Evolutionary conservation across 2,888 invertebrate genomes (phyloP).

Genomic region (Eugnorisma glareosa): DNA sequence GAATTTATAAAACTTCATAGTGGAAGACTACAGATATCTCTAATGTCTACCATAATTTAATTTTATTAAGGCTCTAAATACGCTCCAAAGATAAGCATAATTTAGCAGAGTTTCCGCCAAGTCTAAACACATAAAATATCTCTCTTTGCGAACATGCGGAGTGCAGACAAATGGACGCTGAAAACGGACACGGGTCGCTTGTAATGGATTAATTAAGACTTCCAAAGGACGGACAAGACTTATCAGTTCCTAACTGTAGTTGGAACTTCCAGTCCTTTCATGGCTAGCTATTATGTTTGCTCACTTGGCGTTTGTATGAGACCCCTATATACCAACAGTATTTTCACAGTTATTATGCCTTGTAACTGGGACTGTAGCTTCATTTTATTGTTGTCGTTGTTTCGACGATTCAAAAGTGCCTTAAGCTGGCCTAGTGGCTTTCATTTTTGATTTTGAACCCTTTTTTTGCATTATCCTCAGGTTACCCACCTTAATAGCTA

Average conservation of each 20-base stretch:
- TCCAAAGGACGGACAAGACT: slow-evolving; percentile 12
- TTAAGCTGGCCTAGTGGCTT: too few species aligned
- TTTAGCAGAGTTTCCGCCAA: slow-evolving; percentile 22
- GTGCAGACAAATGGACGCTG: slow-evolving; percentile 30
- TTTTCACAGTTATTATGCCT: too few species aligned
- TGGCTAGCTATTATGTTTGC: background rate
- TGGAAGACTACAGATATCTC: background rate
- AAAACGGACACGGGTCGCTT: slow-evolving; percentile 36
- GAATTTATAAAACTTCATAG: background rate
- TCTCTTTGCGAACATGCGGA: slow-evolving; percentile 24
- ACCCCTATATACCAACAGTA: background rate
- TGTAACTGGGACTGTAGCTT: too few species aligned
- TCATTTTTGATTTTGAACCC: too few species aligned
- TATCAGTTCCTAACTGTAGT: slow-evolving; percentile 18
- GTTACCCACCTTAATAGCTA: background rate
- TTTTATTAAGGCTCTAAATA: slow-evolving; percentile 8
- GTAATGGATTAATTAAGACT: slow-evolving; percentile 48
- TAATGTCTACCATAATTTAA: background rate
- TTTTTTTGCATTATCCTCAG: background rate
- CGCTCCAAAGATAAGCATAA: slow-evolving; percentile 6
- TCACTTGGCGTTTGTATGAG: background rate
- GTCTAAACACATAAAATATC: slow-evolving; percentile 27
- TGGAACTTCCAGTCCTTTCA: background rate
- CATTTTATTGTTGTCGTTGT: too few species aligned
- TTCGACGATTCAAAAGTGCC: too few species aligned